These are phyloP conservation scores for Eupleurogrammus muticus DNA, from an alignment of 2,797 vertebrate genomes.

Conservation along the genomic window DNA sequence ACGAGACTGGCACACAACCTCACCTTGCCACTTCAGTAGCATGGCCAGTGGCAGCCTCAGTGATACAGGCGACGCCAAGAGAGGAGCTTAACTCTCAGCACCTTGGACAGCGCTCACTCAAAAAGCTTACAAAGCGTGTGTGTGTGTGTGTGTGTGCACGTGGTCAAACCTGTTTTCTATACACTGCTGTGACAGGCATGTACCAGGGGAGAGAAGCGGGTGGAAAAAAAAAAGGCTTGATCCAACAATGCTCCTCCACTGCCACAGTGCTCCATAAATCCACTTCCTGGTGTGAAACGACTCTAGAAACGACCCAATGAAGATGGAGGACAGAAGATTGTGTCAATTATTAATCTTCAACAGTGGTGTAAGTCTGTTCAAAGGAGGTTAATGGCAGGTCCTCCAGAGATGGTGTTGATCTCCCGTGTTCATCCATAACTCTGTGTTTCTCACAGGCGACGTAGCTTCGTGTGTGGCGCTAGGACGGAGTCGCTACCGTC, in stretches of 20 bases:
- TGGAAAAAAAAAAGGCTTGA: conserved; percentile 22
- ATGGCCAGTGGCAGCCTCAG: conserved; percentile 59
- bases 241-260: conserved; percentile 36
- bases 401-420: background rate
- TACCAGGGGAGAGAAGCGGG: too few relatives aligned
- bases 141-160: conserved; percentile 7
- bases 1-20: conserved; percentile 9
- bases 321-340: background rate
- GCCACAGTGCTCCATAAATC: background rate
- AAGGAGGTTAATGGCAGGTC: background rate
- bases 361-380: background rate
- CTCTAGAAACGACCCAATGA: background rate
- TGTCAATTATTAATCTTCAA: background rate
- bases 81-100: conserved; percentile 69
- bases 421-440: too few relatives aligned
- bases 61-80: conserved; percentile 60
- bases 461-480: too few relatives aligned
- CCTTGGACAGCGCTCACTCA: conserved; percentile 67
- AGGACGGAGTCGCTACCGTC: too few relatives aligned
- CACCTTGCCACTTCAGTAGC: conserved; percentile 60
- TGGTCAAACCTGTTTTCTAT: conserved; percentile 34
- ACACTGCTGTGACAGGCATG: conserved; percentile 49
- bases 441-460: too few relatives aligned
- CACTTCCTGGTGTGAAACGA: conserved; percentile 13
- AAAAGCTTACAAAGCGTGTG: conserved; percentile 54